Percentiles rank a stretch among this genome's conserved stretches.
These are phyloP conservation scores for Betta splendens DNA, from an alignment of 2,797 vertebrate genomes.

Conservation along the genomic window DNA sequence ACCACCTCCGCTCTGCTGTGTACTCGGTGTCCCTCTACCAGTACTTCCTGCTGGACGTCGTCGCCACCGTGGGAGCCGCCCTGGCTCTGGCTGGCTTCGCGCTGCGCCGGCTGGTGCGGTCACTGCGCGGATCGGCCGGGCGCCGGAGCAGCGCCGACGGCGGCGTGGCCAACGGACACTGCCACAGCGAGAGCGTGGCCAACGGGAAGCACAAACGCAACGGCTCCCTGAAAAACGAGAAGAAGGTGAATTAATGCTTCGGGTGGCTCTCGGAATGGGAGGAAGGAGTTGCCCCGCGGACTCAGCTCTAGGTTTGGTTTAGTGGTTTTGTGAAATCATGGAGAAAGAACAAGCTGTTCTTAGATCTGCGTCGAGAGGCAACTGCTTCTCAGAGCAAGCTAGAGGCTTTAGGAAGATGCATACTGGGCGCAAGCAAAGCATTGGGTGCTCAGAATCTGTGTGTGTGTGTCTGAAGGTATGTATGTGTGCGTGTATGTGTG, in stretches of 20 bases:
- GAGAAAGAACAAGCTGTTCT: constrained; percentile 53
- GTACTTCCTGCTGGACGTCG: constrained; percentile 95
- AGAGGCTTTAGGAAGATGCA: constrained; percentile 47
- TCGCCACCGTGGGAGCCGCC: constrained; percentile 77
- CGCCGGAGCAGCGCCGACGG: constrained; percentile 33
- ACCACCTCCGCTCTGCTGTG: constrained; percentile 92
- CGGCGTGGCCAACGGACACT: constrained; percentile 89
- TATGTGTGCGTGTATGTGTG: constrained; percentile 10
- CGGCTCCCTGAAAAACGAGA: constrained; percentile 91
- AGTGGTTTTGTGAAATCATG: constrained; percentile 50
- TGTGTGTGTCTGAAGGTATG: constrained; percentile 26
- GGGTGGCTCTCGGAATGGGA: constrained; percentile 45
- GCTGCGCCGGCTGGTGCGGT: constrained; percentile 78
- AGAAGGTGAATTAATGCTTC: constrained; percentile 91
- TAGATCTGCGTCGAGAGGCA: constrained; percentile 64
- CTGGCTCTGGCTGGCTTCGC: constrained; percentile 77
- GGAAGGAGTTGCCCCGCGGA: constrained; percentile 67
- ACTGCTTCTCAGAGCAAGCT: constrained; percentile 55
- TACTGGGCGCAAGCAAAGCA: constrained; percentile 51
- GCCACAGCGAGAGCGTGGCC: constrained; percentile 87
- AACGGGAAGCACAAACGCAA: constrained; percentile 96
- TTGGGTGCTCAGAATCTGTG: constrained; percentile 66
- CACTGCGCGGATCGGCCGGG: constrained; percentile 78
- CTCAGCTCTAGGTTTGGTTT: constrained; percentile 75
- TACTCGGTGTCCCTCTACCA: constrained; percentile 90